A percentile compares a stretch with the other conserved stretches of the same genome.
Conservation (phyloP, 2,113 vertebrate genomes). For the Silurus glanis region DNA sequence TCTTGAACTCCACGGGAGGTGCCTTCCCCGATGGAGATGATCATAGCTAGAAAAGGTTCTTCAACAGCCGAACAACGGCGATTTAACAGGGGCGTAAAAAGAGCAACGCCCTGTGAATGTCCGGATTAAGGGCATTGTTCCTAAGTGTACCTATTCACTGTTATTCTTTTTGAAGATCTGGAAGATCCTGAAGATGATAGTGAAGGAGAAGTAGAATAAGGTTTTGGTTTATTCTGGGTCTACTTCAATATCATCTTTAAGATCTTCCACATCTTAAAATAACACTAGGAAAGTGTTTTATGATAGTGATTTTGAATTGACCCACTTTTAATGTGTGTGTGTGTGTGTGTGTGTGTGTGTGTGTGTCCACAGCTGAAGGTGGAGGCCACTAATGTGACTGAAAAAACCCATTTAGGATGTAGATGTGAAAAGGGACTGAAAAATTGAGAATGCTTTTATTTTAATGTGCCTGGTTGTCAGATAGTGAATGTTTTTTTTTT, state of each 20-base stretch:
- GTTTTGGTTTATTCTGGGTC: too few relatives aligned
- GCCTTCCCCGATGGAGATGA: constrained; percentile 61
- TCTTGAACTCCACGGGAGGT: constrained; percentile 70
- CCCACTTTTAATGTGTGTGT: neutral
- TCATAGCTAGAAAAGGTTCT: constrained; percentile 63
- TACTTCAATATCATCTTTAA: too few relatives aligned
- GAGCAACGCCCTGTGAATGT: constrained; percentile 55
- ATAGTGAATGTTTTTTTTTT: constrained; percentile 51
- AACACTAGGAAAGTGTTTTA: neutral
- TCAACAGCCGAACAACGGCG: constrained; percentile 59
- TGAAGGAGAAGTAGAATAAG: too few relatives aligned
- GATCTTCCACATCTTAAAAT: too few relatives aligned
- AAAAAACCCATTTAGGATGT: constrained; percentile 35
- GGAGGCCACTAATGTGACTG: constrained; percentile 30
- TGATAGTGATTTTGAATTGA: neutral
- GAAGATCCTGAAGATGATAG: neutral
- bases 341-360: constrained; percentile 37
- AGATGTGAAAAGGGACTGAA: constrained; percentile 18
- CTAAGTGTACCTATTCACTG: constrained; percentile 30
- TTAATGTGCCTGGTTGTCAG: constrained; percentile 63
- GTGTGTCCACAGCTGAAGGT: constrained; percentile 32
- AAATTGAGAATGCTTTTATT: constrained; percentile 24
- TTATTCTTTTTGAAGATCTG: neutral
- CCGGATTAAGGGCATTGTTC: constrained; percentile 49
- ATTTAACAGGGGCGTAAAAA: constrained; percentile 57